Conservation (phyloP, 2,113 vertebrate genomes). For the Ophthalmolycus amberensis region DNA sequence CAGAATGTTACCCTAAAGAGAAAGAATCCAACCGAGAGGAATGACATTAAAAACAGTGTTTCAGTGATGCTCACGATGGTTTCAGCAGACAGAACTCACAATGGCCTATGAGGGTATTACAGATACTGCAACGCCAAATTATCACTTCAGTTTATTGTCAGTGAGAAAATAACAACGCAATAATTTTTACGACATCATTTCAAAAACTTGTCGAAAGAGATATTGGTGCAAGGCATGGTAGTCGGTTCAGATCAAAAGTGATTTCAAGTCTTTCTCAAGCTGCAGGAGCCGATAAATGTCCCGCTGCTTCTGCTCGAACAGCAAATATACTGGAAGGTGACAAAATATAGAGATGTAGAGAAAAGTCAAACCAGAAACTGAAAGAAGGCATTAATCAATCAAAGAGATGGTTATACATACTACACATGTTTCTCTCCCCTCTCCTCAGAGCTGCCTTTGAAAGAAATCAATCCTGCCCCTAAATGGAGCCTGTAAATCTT, state of each 20-base stretch:
- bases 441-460: constrained; percentile 27
- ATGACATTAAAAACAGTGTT: constrained; percentile 18
- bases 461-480: constrained; percentile 56
- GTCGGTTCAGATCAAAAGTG: background rate
- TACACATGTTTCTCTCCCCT: constrained; percentile 2
- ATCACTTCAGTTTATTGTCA: constrained; percentile 2
- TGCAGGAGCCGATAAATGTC: background rate
- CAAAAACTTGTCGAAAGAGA: background rate
- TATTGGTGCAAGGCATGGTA: background rate
- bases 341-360: background rate
- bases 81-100: constrained; percentile 7
- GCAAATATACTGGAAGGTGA: background rate
- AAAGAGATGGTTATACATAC: background rate
- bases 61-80: background rate
- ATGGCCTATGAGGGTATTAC: background rate
- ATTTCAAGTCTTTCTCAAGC: background rate
- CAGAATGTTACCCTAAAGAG: constrained; percentile 47
- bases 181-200: background rate
- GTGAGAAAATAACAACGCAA: background rate
- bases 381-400: constrained; percentile 45
- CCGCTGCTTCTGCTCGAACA: background rate
- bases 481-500: constrained; percentile 67
- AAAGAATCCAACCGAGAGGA: constrained; percentile 42
- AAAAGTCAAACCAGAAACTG: background rate
- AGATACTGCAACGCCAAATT: background rate